These are phyloP conservation scores for Adoxophyes honmai DNA, from an alignment of 1,140 invertebrate species.

Conservation along the genomic window DNA sequence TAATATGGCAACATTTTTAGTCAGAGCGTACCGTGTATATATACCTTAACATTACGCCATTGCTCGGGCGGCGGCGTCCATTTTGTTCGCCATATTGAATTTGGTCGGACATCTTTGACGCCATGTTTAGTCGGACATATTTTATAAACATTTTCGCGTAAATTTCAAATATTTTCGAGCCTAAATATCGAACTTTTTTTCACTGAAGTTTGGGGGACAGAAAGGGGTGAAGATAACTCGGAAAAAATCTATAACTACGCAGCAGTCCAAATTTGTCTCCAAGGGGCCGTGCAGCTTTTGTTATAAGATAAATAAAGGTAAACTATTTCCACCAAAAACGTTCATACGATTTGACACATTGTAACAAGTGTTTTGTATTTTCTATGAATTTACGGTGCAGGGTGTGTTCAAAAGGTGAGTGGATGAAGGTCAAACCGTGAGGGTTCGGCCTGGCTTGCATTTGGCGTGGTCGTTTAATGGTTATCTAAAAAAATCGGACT, in stretches of 20 bases:
- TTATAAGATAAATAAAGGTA: slow-evolving; percentile 76
- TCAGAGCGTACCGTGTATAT: slow-evolving; percentile 26
- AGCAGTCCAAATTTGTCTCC: slow-evolving; percentile 66
- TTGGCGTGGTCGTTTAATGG: slow-evolving; percentile 69
- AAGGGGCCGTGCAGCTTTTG: slow-evolving; percentile 72
- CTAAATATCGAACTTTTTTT: slow-evolving; percentile 74
- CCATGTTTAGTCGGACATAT: slow-evolving; percentile 78
- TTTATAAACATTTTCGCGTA: slow-evolving; percentile 78
- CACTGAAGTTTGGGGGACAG: slow-evolving; percentile 60
- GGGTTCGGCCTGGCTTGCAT: slow-evolving; percentile 38
- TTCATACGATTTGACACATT: slow-evolving; percentile 68
- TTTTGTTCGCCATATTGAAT: slow-evolving; percentile 77
- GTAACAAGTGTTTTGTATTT: slow-evolving; percentile 70
- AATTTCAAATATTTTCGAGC: slow-evolving; percentile 76
- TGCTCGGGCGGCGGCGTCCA: slow-evolving; percentile 62
- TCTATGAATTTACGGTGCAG: slow-evolving; percentile 58
- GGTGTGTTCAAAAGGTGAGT: slow-evolving; percentile 25
- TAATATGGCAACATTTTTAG: slow-evolving; percentile 37
- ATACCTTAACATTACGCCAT: slow-evolving; percentile 41
- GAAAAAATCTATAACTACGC: slow-evolving; percentile 63
- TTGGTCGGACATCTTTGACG: slow-evolving; percentile 78
- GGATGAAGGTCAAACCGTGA: slow-evolving; percentile 60
- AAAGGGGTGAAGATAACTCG: slow-evolving; percentile 49
- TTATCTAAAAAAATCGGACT: slow-evolving; percentile 51
- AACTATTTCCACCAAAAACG: slow-evolving; percentile 71